Base-by-base conservation (phyloP, 2,888 invertebrate genomes). In the Aspidiotus rigidus region DNA sequence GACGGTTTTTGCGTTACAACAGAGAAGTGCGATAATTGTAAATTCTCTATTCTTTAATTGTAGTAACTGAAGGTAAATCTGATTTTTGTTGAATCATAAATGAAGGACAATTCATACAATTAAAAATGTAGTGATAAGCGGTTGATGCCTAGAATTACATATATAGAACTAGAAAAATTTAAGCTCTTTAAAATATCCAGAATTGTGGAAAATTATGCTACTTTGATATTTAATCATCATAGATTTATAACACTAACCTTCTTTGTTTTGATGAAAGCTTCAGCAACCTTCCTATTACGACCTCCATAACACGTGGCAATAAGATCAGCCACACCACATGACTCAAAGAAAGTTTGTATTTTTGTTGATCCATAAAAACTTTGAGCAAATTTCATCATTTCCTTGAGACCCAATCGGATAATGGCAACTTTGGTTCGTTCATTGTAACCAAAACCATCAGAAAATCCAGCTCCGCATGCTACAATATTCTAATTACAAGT, bases 391-490 rank as follows among this genome's bases (percentile, higher is more conserved):
- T 93, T 90, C 75, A 98, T 92, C 92, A 97, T 98, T 81, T 99
- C 99, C 95, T 98, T 97, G 13, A 99, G 85, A 39, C 99, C 99
- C 64, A 99, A 83, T 64, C 99, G 86, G 77, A 99, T 98, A 11
- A 99, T 91, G 0, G 99, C 99, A 2, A 98, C 97, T 79, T 99
- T 99, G 17, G 98, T 98, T 79, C 99, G 99, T 80, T 98, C 98
- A 3, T 98, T 98, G 72, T 88, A 86, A 13, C 87, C 88, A 57
- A 99, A 81, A 16, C 99, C 99, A 79, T 99, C 99, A 1, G 93
- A 90, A 77, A 99, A 96, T 67, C 99, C 99, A 64, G 98, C 98
- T 63, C 93, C 99, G 73, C 95, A 93, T 0, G 96, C 99, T 2
- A 99, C 97, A 75, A 99, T 93, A 79, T 99, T 99, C 94, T 95